Evolutionary conservation across 2,888 invertebrate species (phyloP), one percentile per base, ranked within the genome.

Genomic region (Drosophila aldrichi): DNA sequence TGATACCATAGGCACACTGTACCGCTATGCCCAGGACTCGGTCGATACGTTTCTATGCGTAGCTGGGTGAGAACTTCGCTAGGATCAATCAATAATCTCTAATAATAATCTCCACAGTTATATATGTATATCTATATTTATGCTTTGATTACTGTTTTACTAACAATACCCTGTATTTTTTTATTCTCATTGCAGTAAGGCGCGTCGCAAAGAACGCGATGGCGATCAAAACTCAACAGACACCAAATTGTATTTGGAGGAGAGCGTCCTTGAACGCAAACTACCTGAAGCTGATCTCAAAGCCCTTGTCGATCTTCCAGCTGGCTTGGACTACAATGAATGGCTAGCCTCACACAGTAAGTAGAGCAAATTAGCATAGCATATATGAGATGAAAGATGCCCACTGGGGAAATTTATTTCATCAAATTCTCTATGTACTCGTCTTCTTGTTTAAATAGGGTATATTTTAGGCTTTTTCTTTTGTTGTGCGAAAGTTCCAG

Each of bases 311-410:
- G 97, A 97, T 94, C 95, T 99, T 93, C 99, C 99, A 89, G 96
- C 96, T 85, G 98, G 98, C 80, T 95, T 99, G 93, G 99, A 99
- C 94, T 97, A 97, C 94, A 98, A 99, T 94, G 99, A 99, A 95
- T 99, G 99, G 99, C 96, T 99, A 91, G 99, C 99, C 84, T 98
- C 98, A 81, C 99, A 99, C 94, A 98, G 98, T 98, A 94, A 95
- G 96, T 88, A 41, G 7, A 40, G n/a, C 10, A n/a, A 29, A 29
- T 16, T 16, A 41, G 9, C 10, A 46, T 16, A 41, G 9, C 10
- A 46, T 9, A 44, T 3, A n/a, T 22, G 36, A 6, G 10, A 38
- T 22, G 9, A 22, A 16, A 52, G 20, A 36, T 49, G 20, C 41
- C 55, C 55, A 25, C 25, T 34, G 6, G 14, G 9, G 16, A 16